Base-by-base conservation (phyloP, 2,113 vertebrate species). In the Chamaetylas fuelleborni region DNA sequence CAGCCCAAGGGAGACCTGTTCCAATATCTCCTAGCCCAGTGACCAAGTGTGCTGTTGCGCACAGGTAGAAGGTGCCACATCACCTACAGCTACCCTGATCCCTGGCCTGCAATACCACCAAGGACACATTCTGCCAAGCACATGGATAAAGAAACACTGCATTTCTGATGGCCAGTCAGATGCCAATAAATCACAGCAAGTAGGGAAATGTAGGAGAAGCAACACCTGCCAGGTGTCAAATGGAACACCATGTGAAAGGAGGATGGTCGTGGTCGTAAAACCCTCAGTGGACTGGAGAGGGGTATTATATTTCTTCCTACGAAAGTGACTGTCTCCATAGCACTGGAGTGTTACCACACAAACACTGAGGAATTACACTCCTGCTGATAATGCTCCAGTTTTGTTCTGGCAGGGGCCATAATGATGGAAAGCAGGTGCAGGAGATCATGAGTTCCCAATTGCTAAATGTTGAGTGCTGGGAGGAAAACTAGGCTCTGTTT, bases 271-370 rank as follows among this genome's bases (percentile, higher is more conserved):
- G 18, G 86, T 40, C 0, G 0, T 86, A 86, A 95, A 94, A 43
- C 19, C 33, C 56, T 42, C 45, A 28, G 54, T 38, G 34, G 54
- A 29, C 67, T 73, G 54, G 42, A 73, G 36, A 42, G 33, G 12
- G 8, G 62, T 53, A 5, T 72, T 61, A 2, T 38, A 73, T 92
- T 83, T 90, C 64, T 85, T 73, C 34, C 43, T 47, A 9, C 56
- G 23, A 62, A 95, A 83, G 26, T 80, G 78, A 40, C 57, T 40
- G 58, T 94, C 74, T 94, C 81, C 53, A n/a, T 57, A 88, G 87
- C 0, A 15, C 71, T 77, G 54, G 28, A 42, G 34, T 62, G 58
- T 86, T 67, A 83, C 71, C 36, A 43, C 42, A n/a, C 22, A 74
- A 83, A 72, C 38, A 60, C 42, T 4, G 31, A 93, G 67, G 45